Evolutionary conservation across 2,113 vertebrate species (phyloP).

Genomic region (Asarcornis scutulata): DNA sequence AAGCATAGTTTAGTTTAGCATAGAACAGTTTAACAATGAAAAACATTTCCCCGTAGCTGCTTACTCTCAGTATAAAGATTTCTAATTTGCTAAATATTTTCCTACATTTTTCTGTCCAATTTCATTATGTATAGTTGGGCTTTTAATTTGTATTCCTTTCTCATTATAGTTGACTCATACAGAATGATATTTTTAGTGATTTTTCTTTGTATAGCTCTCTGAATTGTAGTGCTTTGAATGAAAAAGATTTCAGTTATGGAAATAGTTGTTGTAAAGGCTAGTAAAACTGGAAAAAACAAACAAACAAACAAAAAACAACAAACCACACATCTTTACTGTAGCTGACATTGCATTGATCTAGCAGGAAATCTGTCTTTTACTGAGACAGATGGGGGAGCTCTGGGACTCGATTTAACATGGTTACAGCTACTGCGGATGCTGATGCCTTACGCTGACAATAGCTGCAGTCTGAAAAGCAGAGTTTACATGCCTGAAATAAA

Average conservation of each 20-base stretch:
- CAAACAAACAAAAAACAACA: too few relatives aligned
- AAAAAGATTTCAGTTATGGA: constrained; percentile 9
- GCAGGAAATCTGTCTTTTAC: constrained; percentile 65
- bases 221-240: background rate
- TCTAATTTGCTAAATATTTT: background rate
- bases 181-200: background rate
- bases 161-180: background rate
- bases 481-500: constrained; percentile 84
- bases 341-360: constrained; percentile 70
- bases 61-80: background rate
- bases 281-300: background rate
- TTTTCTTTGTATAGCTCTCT: constrained; percentile 20
- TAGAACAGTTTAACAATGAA: background rate
- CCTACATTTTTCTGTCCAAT: background rate
- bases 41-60: background rate
- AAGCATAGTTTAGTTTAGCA: background rate
- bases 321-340: background rate
- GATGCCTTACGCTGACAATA: constrained; percentile 69
- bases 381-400: constrained; percentile 85
- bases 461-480: constrained; percentile 73
- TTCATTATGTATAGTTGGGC: background rate
- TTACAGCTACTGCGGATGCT: constrained; percentile 22
- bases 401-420: constrained; percentile 72
- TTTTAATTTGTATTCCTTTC: background rate
- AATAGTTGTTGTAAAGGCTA: constrained; percentile 40